phyloP scores from a whole-genome alignment of 2,888 invertebrate species.

The Poecilus cupreus region DNA sequence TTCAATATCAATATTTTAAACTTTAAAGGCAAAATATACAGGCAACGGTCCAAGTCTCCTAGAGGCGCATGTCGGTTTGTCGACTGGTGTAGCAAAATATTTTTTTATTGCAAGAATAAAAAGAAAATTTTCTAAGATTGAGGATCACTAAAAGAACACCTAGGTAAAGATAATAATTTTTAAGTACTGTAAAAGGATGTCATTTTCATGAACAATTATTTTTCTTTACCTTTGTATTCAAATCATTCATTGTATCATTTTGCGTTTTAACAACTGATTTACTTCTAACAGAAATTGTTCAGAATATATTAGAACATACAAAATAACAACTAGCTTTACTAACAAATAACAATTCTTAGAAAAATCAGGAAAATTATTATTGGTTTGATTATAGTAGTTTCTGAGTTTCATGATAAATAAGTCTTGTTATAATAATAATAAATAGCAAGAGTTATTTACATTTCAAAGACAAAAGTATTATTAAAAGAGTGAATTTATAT shows the following conservation, averaged over 20 bases:
- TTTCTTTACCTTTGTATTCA: neutral
- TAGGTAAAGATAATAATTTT: no score
- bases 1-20: no score
- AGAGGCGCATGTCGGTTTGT: no score
- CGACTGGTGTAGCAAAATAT: no score
- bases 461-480: constrained; percentile 23
- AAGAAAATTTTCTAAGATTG: constrained; percentile 12
- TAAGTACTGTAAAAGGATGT: neutral
- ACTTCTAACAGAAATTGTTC: no score
- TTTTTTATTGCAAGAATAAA: no score
- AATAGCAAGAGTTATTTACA: constrained; percentile 40
- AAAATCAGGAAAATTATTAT: neutral
- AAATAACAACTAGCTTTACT: no score
- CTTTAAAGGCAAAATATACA: no score
- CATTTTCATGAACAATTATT: neutral
- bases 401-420: constrained; percentile 17
- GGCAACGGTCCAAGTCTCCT: no score
- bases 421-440: constrained; percentile 14
- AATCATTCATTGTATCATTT: neutral
- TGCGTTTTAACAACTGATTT: neutral
- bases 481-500: constrained; percentile 48
- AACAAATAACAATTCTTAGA: neutral
- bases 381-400: neutral
- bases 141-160: constrained; percentile 1
- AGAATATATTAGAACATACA: no score